Evolutionary conservation across 35 echinoderm and acorn worm species (phyloP), one percentile per base, ranked within the genome.

Genomic region (Lytechinus pictus): DNA sequence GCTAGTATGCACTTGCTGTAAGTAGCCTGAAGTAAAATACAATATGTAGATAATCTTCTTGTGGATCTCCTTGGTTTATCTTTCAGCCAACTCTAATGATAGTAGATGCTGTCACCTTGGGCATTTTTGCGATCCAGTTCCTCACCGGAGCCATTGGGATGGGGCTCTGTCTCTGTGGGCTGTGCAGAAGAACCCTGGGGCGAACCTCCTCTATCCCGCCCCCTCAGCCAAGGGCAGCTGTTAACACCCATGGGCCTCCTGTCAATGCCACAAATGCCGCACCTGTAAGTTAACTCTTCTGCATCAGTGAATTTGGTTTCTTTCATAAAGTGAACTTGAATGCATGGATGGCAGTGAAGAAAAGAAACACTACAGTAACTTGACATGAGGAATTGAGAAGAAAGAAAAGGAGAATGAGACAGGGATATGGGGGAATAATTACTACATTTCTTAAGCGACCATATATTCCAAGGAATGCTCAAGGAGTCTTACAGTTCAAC

Each of bases 1-100:
- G 33, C 33, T 44, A 44, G 33, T 44, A 44, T 44, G 33, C 33
- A 44, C 33, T 44, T 44, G 33, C 33, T 44, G 33, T 44, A 44
- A 44, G 33, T 1, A 44, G 33, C 33, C 33, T 44, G 33, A 44
- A 44, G 33, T 44, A 44, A 44, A 44, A 44, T 44, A 44, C 33
- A 44, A 44, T 44, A 44, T 44, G 33, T 44, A 44, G 33, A 44
- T 44, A 44, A 44, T 51, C 24, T 88, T 51, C 86, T 51, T 28
- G 16, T 51, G 16, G 8, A 79, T 79, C 61, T 71, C 6, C n/a
- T 90, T 33, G 9, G 9, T 89, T 28, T 5, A 27, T 5, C 7
- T 21, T n/a, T 24, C 92, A 93, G 92, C 28, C 9, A 3, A 93
- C 52, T 9, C 54, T 93, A 10, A 93, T 93, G 92, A 93, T 93